Conservation (phyloP, 2,113 vertebrate species). For the Ochotona curzoniae region DNA sequence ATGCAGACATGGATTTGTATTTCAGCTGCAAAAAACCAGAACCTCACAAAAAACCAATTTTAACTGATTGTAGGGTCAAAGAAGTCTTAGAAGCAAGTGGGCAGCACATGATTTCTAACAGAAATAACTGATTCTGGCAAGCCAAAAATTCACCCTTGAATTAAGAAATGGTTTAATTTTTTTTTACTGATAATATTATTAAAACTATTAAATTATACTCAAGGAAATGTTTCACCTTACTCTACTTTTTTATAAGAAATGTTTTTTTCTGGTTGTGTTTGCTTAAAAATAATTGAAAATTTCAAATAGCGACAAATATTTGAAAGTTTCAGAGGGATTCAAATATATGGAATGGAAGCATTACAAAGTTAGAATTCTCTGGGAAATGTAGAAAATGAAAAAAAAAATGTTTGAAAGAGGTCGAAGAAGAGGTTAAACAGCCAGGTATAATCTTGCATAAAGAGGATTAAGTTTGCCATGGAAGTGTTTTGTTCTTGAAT, state of each 20-base stretch:
- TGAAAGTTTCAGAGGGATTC: conserved; percentile 28
- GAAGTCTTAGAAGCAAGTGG: conserved; percentile 44
- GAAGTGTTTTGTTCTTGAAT: conserved; percentile 56
- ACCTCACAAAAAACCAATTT: conserved; percentile 20
- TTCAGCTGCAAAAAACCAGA: conserved; percentile 56
- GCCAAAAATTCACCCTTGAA: conserved; percentile 31
- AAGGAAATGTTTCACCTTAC: background rate
- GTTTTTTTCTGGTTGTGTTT: conserved; percentile 39
- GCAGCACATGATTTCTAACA: conserved; percentile 36
- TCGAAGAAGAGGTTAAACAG: conserved; percentile 6
- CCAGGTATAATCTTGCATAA: background rate
- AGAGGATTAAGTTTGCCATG: conserved; percentile 20
- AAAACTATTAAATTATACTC: conserved; percentile 31
- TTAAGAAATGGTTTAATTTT: conserved; percentile 36
- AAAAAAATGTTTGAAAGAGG: background rate
- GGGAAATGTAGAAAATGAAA: conserved; percentile 13
- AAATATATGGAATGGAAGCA: conserved; percentile 29
- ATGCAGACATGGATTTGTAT: conserved; percentile 36
- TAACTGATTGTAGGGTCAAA: conserved; percentile 37
- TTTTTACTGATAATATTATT: background rate
- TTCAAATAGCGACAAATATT: conserved; percentile 9
- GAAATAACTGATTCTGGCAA: background rate
- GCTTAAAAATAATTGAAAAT: conserved; percentile 36
- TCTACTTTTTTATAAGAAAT: conserved; percentile 19
- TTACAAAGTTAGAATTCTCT: background rate